phyloP scores from a whole-genome alignment of 2,797 vertebrate genomes.

The Falco columbarius region DNA sequence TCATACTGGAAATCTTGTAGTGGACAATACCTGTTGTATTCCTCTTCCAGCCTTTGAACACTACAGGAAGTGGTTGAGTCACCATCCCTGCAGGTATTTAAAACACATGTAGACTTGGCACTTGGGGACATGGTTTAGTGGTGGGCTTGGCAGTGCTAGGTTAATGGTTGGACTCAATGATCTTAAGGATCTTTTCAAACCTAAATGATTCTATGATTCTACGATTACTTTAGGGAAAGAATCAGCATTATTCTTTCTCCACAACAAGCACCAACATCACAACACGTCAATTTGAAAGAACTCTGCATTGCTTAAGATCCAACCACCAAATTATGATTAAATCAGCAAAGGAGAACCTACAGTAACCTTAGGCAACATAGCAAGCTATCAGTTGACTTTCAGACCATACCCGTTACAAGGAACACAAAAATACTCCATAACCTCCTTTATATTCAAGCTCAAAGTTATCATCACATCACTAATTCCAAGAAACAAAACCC shows the following conservation, averaged over 20 bases:
- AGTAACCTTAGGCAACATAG: background rate
- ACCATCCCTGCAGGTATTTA: background rate
- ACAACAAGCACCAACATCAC: background rate
- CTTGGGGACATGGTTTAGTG: background rate
- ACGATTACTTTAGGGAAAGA: background rate
- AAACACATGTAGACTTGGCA: background rate
- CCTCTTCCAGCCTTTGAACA: background rate
- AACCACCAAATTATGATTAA: background rate
- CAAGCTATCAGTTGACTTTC: background rate
- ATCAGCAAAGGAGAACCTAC: background rate
- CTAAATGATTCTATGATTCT: background rate
- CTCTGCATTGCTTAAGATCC: background rate
- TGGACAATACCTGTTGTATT: background rate
- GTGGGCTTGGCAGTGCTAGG: background rate
- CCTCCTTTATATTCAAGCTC: background rate
- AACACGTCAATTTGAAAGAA: background rate
- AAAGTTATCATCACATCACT: background rate
- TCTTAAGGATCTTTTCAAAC: background rate
- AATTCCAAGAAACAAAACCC: background rate
- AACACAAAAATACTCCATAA: background rate
- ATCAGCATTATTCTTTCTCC: background rate
- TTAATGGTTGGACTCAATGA: fast-evolving
- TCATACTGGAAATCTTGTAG: background rate
- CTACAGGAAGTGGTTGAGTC: background rate
- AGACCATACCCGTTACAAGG: background rate